Evolutionary conservation across 2,113 vertebrate genomes (phyloP).

Genomic region (Hypomesus transpacificus): DNA sequence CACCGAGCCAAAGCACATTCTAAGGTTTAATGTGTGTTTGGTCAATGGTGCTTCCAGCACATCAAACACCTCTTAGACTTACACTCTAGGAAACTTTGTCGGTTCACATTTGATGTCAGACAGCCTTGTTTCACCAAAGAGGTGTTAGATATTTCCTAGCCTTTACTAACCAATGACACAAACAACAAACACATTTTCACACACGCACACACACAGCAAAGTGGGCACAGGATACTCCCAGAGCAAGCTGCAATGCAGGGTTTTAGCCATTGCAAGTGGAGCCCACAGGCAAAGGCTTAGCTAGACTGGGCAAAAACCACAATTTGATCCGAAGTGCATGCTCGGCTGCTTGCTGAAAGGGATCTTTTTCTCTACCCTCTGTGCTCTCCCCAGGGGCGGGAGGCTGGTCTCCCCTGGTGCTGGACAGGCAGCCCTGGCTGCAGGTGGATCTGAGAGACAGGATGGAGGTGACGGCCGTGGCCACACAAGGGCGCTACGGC

Average conservation of each 20-base stretch:
- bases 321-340: not conserved
- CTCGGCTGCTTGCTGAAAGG: constrained; percentile 6
- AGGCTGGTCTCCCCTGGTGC: constrained; percentile 88
- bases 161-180: too few relatives aligned
- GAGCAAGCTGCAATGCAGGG: not conserved
- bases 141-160: not conserved
- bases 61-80: not conserved
- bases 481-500: constrained; percentile 88
- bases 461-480: constrained; percentile 86
- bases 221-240: not conserved
- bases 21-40: too few relatives aligned
- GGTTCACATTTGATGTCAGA: not conserved
- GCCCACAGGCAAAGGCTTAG: not conserved
- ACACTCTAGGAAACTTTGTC: not conserved
- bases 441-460: constrained; percentile 90
- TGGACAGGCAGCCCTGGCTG: constrained; percentile 87
- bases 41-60: not conserved
- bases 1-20: not conserved
- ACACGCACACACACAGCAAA: not conserved
- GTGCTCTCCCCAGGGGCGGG: constrained; percentile 77
- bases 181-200: not conserved
- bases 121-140: not conserved
- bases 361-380: not conserved
- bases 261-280: constrained; percentile 2
- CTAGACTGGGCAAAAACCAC: constrained; percentile 8